Base-by-base conservation (phyloP, 2,113 vertebrate species). In the Amblyornis subalaris region DNA sequence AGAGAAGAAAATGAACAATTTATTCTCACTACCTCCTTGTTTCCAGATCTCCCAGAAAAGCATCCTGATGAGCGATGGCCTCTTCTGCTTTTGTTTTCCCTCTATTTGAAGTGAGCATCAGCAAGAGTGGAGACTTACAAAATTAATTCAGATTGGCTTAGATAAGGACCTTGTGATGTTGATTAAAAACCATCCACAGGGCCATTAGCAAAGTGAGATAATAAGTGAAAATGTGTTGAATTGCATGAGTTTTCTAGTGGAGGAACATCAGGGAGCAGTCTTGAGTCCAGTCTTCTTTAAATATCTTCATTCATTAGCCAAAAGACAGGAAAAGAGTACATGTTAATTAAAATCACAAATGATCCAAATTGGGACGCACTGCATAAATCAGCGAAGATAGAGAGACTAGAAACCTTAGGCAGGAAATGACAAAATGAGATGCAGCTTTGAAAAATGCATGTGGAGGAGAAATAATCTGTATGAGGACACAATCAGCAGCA, bases 301-400 rank as follows among this genome's bases (percentile, higher is more conserved):
- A 92, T 65, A 93, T 86, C 92, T 96, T 95, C 60, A 86, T 96
- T 96, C 86, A 95, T 96, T 95, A 96, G 73, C 89, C 61, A 65
- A 57, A 89, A 95, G 92, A 95, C 51, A 80, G 64, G 67, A 88
- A 89, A 82, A 89, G 80, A 65, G 70, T 90, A 69, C 45, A 65
- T 69, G 83, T 93, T 96, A 94, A 95, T 96, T 96, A 95, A 95
- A 94, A 94, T 92, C 86, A 89, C 72, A 94, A 92, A 92, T 93
- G 83, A 96, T 93, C 86, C 92, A 95, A 96, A 93, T 75, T 94
- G 88, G 86, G 69, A 89, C 50, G 60, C 70, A 78, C 42, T 92
- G 86, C 88, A 85, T 93, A 91, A 85, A 96, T 96, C 85, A 93
- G 88, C 16, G 29, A 73, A 88, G 85, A 93, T 60, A 72, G 58